Percentiles rank a stretch among this genome's conserved stretches.
Evolutionary conservation across 2,888 invertebrate genomes (phyloP).

Genomic region (Prionchulus punctatus): DNA sequence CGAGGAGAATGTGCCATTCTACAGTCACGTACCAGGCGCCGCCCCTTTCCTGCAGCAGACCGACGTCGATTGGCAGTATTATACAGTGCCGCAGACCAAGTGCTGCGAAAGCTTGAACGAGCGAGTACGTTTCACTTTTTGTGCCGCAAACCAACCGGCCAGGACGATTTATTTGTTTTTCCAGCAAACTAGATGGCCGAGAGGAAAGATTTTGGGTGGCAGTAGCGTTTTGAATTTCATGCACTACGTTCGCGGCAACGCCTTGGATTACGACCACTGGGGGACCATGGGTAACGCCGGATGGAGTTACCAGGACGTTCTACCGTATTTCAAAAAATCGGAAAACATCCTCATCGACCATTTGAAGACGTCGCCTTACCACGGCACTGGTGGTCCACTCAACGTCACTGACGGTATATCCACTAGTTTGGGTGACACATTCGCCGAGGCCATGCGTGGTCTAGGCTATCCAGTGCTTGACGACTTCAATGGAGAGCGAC

Average conservation of each 20-base stretch:
- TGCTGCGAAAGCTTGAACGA: conserved; percentile 17
- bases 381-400: not conserved
- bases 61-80: conserved; percentile 22
- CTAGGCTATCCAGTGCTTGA: not conserved
- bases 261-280: conserved; percentile 25
- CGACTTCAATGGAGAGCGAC: not conserved
- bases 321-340: conserved; percentile 27
- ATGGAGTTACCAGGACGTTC: conserved; percentile 26
- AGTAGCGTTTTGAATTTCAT: conserved; percentile 24
- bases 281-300: conserved; percentile 13
- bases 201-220: conserved; percentile 30
- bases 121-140: conserved; percentile 15
- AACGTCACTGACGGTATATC: not conserved
- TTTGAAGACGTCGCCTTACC: not conserved
- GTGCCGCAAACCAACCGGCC: too few species aligned
- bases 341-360: conserved; percentile 6
- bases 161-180: conserved; percentile 7
- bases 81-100: conserved; percentile 21
- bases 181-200: conserved; percentile 21
- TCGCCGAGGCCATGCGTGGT: not conserved
- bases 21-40: conserved; percentile 17
- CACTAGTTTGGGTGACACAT: not conserved
- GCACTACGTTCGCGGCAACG: conserved; percentile 23
- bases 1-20: not conserved
- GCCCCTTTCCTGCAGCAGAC: conserved; percentile 16